phyloP scores from a whole-genome alignment of 2,113 vertebrate species.

The Catharus fuscescens region DNA sequence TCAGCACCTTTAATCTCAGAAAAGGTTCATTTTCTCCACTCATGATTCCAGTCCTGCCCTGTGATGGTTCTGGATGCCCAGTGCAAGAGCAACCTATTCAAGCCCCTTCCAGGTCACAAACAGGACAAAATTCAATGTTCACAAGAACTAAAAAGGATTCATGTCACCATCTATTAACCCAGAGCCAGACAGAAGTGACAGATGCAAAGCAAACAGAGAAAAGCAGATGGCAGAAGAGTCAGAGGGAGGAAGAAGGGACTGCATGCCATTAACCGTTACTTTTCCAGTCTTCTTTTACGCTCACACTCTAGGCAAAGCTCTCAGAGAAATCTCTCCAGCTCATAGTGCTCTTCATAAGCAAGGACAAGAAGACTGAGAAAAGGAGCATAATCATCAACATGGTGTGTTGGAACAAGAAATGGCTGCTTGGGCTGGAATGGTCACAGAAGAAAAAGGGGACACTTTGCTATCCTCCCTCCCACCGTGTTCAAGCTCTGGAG shows the following conservation, averaged over 20 bases:
- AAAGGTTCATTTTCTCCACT: background rate
- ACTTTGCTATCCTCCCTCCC: background rate
- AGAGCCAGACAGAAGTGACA: slow-evolving; percentile 52
- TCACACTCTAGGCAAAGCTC: slow-evolving; percentile 75
- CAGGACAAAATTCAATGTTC: background rate
- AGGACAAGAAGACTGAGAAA: slow-evolving; percentile 85
- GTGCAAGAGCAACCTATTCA: background rate
- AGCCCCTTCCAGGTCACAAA: slow-evolving; percentile 22
- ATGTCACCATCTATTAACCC: slow-evolving; percentile 24
- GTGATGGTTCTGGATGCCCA: background rate
- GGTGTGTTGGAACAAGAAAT: slow-evolving; percentile 68
- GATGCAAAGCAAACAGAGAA: slow-evolving; percentile 67
- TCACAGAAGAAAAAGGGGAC: background rate
- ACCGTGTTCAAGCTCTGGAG: background rate
- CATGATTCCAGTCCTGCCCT: background rate
- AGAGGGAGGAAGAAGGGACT: slow-evolving; percentile 67
- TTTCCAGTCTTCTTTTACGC: slow-evolving; percentile 84
- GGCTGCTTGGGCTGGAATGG: background rate
- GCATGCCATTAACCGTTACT: slow-evolving; percentile 89
- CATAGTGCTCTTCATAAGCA: slow-evolving; percentile 75
- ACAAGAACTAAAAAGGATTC: background rate
- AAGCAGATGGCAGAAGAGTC: slow-evolving; percentile 72
- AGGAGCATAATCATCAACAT: slow-evolving; percentile 78
- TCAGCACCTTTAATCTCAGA: background rate
- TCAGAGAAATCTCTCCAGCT: slow-evolving; percentile 80